Percentiles rank a stretch among this genome's conserved stretches.
These are phyloP conservation scores for Drosophila antonietae DNA, from an alignment of 2,888 invertebrate species.

Conservation along the genomic window DNA sequence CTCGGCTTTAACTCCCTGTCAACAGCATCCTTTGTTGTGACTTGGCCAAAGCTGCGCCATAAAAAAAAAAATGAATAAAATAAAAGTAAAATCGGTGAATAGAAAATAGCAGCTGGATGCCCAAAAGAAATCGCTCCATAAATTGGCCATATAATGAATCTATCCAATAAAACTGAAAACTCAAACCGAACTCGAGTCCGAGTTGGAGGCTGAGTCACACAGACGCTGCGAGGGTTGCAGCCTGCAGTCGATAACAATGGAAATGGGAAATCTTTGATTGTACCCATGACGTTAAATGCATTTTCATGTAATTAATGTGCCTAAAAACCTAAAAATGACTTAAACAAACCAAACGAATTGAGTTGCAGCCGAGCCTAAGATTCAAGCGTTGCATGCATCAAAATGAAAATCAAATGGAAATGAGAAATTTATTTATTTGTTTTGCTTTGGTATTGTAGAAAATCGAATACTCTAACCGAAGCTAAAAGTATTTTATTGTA, in stretches of 20 bases:
- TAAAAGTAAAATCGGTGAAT: constrained; percentile 58
- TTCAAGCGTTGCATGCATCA: constrained; percentile 50
- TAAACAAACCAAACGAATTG: constrained; percentile 62
- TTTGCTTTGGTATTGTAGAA: background rate
- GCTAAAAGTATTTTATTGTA: background rate
- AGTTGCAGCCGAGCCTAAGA: constrained; percentile 27
- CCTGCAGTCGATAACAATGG: constrained; percentile 47
- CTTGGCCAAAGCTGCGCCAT: constrained; percentile 57
- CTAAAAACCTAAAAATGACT: constrained; percentile 63
- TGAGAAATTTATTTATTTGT: background rate
- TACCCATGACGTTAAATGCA: constrained; percentile 76
- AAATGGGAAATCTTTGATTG: constrained; percentile 28
- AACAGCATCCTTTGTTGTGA: constrained; percentile 58
- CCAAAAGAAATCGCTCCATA: constrained; percentile 49
- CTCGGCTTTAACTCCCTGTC: constrained; percentile 39
- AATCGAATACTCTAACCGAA: background rate
- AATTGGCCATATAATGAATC: constrained; percentile 61
- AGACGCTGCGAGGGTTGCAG: constrained; percentile 58
- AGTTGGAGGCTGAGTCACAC: constrained; percentile 5
- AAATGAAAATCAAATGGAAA: constrained; percentile 56
- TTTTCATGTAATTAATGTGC: constrained; percentile 70
- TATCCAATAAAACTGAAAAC: constrained; percentile 55
- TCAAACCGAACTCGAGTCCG: constrained; percentile 17
- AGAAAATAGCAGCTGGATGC: constrained; percentile 53
- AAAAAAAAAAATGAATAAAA: constrained; percentile 38